Percentiles rank a stretch among this genome's conserved stretches.
Conservation (phyloP, 2,888 invertebrate genomes). For the Drymonia ruficornis region DNA sequence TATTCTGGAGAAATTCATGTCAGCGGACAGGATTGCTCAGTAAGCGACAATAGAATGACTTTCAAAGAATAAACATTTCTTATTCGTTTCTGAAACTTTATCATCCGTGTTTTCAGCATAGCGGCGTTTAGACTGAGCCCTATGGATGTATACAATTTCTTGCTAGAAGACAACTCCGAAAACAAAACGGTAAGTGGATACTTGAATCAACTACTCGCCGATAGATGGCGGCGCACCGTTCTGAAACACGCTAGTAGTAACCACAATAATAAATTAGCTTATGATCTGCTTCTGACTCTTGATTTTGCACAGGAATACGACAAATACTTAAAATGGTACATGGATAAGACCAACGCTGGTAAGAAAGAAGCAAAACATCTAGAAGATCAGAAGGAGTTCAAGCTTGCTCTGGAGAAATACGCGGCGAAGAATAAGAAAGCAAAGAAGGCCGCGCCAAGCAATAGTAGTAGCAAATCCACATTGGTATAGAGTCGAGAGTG, state of each 20-base stretch:
- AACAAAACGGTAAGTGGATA: slow-evolving; percentile 48
- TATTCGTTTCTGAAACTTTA: too few relatives aligned
- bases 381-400: slow-evolving; percentile 53
- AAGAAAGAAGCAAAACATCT: slow-evolving; percentile 53
- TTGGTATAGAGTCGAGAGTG: not conserved
- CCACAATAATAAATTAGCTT: not conserved
- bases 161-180: slow-evolving; percentile 46
- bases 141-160: slow-evolving; percentile 52
- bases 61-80: not conserved
- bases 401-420: slow-evolving; percentile 43
- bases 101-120: slow-evolving; percentile 48
- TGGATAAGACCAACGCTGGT: slow-evolving; percentile 57
- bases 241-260: not conserved
- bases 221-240: not conserved
- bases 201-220: not conserved
- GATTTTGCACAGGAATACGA: slow-evolving; percentile 57
- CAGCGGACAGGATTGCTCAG: slow-evolving; percentile 54
- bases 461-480: slow-evolving; percentile 4
- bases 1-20: slow-evolving; percentile 50
- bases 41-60: slow-evolving; percentile 28
- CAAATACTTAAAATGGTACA: slow-evolving; percentile 65
- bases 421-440: slow-evolving; percentile 44
- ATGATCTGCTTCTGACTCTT: not conserved
- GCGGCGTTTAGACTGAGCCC: slow-evolving; percentile 55
- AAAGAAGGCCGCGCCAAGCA: slow-evolving; percentile 26